Evolutionary conservation across 2,113 vertebrate species (phyloP).

Genomic region (Seriola dumerili): DNA sequence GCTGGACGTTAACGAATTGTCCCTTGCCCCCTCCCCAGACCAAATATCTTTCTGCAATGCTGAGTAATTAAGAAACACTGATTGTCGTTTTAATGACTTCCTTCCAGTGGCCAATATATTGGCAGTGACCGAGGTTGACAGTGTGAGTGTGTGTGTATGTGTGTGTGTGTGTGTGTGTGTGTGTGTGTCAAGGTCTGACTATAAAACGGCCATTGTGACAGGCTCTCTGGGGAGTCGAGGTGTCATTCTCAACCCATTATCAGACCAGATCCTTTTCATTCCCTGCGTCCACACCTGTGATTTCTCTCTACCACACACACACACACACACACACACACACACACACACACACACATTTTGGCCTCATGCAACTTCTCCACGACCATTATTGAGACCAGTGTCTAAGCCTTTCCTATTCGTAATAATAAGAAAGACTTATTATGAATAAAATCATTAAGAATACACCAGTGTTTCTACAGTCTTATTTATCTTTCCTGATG

Average conservation of each 20-base stretch:
- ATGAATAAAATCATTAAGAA: background rate
- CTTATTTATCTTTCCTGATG: background rate
- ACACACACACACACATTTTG: constrained; percentile 6
- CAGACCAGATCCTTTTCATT: constrained; percentile 68
- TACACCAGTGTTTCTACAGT: background rate
- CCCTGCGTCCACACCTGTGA: constrained; percentile 47
- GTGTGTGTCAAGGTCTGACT: background rate
- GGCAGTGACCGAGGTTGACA: background rate
- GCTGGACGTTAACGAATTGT: constrained; percentile 52
- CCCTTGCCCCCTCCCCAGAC: constrained; percentile 39
- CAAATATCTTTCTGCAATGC: constrained; percentile 56
- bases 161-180: constrained; percentile 25
- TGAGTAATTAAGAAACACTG: constrained; percentile 79
- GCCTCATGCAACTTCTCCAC: constrained; percentile 20
- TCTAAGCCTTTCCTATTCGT: too few species aligned
- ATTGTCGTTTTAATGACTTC: constrained; percentile 79
- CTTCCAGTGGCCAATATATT: constrained; percentile 62
- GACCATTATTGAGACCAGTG: constrained; percentile 33
- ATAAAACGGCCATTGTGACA: constrained; percentile 50
- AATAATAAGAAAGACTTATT: background rate
- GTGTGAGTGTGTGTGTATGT: constrained; percentile 36
- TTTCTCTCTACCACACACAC: constrained; percentile 5
- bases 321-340: constrained; percentile 10
- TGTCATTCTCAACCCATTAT: constrained; percentile 77
- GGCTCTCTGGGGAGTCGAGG: constrained; percentile 61